phyloP scores from a whole-genome alignment of 2,113 vertebrate genomes.

The Phodopus roborovskii region DNA sequence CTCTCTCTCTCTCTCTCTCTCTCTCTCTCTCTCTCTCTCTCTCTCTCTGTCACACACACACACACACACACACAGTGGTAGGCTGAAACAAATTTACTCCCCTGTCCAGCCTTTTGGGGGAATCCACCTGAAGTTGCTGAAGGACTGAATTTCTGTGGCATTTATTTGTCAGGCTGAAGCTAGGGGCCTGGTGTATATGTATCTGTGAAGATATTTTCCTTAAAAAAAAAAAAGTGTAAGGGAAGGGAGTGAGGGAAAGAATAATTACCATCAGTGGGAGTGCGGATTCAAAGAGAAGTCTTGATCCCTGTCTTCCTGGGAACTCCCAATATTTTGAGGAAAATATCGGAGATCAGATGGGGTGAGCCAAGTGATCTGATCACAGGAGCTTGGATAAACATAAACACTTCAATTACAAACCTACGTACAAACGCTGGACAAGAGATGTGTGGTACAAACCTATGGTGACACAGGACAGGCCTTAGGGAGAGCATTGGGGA shows the following conservation, averaged over 20 bases:
- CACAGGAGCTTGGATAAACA: neutral
- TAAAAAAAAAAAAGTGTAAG: neutral
- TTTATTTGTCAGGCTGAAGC: constrained; percentile 11
- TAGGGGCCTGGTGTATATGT: neutral
- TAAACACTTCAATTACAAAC: neutral
- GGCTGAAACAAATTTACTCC: neutral
- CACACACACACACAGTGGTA: neutral
- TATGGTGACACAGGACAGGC: neutral
- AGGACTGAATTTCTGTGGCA: constrained; percentile 33
- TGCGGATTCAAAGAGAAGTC: neutral
- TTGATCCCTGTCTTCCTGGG: neutral
- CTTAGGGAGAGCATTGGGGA: neutral
- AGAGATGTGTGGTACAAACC: neutral
- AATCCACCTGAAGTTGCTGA: neutral
- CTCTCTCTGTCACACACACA: neutral
- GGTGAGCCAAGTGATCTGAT: neutral
- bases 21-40: neutral
- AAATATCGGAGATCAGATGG: neutral
- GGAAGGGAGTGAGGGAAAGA: neutral
- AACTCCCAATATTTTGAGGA: neutral
- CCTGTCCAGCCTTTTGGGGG: neutral
- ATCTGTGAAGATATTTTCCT: constrained; percentile 10
- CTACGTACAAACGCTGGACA: neutral
- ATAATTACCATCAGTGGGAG: neutral
- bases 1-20: neutral